A percentile compares a stretch with the other conserved stretches of the same genome.
phyloP scores from a whole-genome alignment of 2,888 invertebrate species.

The Drosophila putrida region DNA sequence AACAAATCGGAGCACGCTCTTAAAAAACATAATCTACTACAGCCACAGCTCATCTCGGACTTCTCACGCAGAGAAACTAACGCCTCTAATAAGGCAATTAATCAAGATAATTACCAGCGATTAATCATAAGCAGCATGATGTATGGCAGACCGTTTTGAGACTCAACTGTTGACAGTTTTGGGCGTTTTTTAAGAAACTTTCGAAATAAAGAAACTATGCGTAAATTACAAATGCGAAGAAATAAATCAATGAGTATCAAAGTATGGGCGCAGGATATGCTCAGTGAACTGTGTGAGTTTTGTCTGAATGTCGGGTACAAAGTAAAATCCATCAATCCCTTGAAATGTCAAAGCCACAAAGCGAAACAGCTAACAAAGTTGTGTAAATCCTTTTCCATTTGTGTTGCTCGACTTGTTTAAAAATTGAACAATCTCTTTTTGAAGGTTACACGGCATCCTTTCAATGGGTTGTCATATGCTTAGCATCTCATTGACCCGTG shows the following conservation, averaged over 20 bases:
- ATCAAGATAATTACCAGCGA: slow-evolving; percentile 80
- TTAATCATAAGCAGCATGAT: slow-evolving; percentile 73
- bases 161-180: slow-evolving; percentile 69
- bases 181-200: slow-evolving; percentile 51
- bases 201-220: slow-evolving; percentile 46
- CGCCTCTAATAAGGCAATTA: slow-evolving; percentile 79
- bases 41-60: slow-evolving; percentile 37
- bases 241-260: slow-evolving; percentile 65
- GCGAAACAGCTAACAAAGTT: slow-evolving; percentile 62
- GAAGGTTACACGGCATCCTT: slow-evolving; percentile 69
- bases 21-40: slow-evolving; percentile 61
- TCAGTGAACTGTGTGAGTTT: slow-evolving; percentile 57
- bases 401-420: slow-evolving; percentile 57
- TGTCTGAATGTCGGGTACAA: background rate
- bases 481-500: slow-evolving; percentile 81
- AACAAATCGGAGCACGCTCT: slow-evolving; percentile 48
- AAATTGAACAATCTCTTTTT: slow-evolving; percentile 65
- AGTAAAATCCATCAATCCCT: slow-evolving; percentile 68
- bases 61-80: slow-evolving; percentile 59
- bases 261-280: slow-evolving; percentile 47
- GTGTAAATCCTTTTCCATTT: slow-evolving; percentile 59
- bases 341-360: slow-evolving; percentile 74
- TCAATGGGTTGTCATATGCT: slow-evolving; percentile 69
- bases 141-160: slow-evolving; percentile 33
- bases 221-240: slow-evolving; percentile 63